These are phyloP conservation scores for Molossus molossus DNA, from an alignment of 2,797 vertebrate species.

Conservation along the genomic window DNA sequence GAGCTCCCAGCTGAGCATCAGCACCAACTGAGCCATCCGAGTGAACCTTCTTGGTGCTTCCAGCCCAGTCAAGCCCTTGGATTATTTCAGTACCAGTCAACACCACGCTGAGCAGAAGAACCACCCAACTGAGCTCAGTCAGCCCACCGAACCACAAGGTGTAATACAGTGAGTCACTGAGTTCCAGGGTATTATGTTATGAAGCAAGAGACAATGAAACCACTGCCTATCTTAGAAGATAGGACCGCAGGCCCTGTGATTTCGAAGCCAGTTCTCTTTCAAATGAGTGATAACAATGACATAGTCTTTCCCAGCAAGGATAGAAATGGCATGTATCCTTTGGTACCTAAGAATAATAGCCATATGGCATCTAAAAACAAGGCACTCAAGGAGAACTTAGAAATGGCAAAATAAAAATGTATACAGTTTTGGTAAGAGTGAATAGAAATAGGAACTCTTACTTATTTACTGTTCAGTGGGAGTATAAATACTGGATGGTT, in stretches of 20 bases:
- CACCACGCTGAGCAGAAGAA: fast-evolving
- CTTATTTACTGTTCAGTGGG: background rate
- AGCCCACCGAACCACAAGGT: background rate
- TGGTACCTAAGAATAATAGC: background rate
- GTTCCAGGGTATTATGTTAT: background rate
- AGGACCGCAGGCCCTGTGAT: background rate
- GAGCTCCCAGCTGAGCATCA: background rate
- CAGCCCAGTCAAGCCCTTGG: background rate
- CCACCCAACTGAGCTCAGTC: background rate
- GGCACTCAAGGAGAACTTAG: background rate
- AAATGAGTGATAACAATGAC: background rate
- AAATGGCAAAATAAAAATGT: background rate
- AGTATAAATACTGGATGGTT: background rate
- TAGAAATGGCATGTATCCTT: background rate
- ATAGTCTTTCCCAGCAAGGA: background rate
- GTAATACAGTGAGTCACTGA: background rate
- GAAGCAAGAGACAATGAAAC: background rate
- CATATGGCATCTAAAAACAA: background rate
- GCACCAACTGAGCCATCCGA: fast-evolving
- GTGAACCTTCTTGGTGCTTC: too few species aligned
- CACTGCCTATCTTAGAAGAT: background rate
- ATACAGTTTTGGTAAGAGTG: background rate
- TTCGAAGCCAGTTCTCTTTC: background rate
- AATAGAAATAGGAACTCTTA: background rate
- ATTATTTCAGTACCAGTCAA: background rate